These are phyloP conservation scores for Brachionus koreanus DNA, from an alignment of 1,140 invertebrate genomes.

Conservation along the genomic window DNA sequence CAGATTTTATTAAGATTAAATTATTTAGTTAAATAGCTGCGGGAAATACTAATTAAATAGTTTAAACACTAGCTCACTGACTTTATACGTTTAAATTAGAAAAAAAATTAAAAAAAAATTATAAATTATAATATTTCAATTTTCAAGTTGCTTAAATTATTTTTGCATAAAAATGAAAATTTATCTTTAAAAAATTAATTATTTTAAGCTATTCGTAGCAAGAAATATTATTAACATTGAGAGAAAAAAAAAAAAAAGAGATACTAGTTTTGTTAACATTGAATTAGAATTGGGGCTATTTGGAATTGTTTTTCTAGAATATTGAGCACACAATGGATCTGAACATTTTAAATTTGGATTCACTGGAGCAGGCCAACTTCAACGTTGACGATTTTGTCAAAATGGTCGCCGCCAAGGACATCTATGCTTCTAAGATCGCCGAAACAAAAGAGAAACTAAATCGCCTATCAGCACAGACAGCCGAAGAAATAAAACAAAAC, in stretches of 20 bases:
- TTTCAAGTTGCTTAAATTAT: background rate
- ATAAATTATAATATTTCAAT: conserved; percentile 30
- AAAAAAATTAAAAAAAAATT: background rate
- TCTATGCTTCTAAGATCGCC: conserved; percentile 16
- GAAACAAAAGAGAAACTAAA: conserved; percentile 35
- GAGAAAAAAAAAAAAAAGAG: background rate
- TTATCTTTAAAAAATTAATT: background rate
- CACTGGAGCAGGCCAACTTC: conserved; percentile 24
- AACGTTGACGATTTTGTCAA: conserved; percentile 24
- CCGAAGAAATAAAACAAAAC: conserved; percentile 43
- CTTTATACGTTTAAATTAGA: background rate
- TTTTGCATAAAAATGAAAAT: conserved; percentile 7
- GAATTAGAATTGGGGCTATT: background rate
- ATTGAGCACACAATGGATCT: background rate
- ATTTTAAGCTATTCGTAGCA: background rate
- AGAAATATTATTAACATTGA: background rate
- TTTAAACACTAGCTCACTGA: background rate
- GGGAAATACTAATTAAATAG: background rate
- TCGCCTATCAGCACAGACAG: background rate
- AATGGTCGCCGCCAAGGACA: background rate
- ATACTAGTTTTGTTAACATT: background rate
- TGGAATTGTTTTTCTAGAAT: background rate
- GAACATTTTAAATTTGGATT: background rate
- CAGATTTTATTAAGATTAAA: no score
- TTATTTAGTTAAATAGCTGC: background rate